Base-by-base conservation (phyloP, 2,113 vertebrate genomes). In the Balaeniceps rex region DNA sequence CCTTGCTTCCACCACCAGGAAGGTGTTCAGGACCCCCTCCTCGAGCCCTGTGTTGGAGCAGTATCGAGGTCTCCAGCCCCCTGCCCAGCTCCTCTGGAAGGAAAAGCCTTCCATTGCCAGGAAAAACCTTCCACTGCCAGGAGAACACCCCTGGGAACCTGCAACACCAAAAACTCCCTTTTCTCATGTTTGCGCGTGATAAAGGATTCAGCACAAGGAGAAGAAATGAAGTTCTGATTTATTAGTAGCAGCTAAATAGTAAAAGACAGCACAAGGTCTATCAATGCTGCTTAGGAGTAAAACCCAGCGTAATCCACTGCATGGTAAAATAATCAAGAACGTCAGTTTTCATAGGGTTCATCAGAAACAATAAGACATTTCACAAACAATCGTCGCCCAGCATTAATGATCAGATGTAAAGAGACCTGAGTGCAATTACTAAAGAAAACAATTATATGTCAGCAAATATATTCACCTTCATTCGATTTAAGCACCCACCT, bases 371-470 rank as follows among this genome's bases (percentile, higher is more conserved):
- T 49, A 71, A 95, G 83, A 89, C 77, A 74, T 74, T 92, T 94
- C 94, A 94, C 75, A 95, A 96, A 93, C 85, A 88, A 88, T 94
- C 21, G 7, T 77, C 0, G 0, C 42, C 77, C 65, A 42, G 83
- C 74, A 38, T 84, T 84, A 95, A 89, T 7, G 1, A 58, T 58
- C 75, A 91, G 70, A 19, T 54, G 42, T 79, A 94, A 87, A 89
- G 80, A 92, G 83, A 75, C 74, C 81, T 10, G 81, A 96, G 81
- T n/a, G 83, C 92, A 95, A 93, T 94, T 95, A 94, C 91, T 87
- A 69, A 94, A 85, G 83, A 97, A 96, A 96, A 96, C 96, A 96
- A 94, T 95, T 86, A 82, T 78, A 64, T 84, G 92, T 89, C 94
- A 96, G 93, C 87, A 88, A 95, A 94, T 93, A 88, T 77, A 88